A percentile compares a stretch with the other conserved stretches of the same genome.
Conservation (phyloP, 2,888 invertebrate species). For the Dryadula phaetusa region DNA sequence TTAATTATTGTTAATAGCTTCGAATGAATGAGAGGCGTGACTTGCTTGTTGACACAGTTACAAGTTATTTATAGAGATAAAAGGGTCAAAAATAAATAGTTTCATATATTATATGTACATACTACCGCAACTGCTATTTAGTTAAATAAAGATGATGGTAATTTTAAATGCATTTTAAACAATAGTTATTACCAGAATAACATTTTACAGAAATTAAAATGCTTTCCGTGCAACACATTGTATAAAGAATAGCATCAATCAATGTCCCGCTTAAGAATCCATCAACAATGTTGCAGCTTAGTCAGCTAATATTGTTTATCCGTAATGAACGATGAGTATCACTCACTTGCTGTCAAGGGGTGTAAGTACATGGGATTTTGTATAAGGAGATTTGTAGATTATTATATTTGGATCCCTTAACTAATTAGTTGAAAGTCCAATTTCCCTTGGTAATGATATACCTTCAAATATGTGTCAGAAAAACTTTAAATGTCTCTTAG, state of each 20-base stretch:
- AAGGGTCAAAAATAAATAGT: not conserved
- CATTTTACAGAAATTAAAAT: not conserved
- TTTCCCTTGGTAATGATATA: no score
- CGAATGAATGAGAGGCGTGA: constrained; percentile 81
- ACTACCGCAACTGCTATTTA: no score
- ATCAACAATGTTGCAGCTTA: constrained; percentile 28
- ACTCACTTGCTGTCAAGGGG: constrained; percentile 20
- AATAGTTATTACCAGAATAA: not conserved
- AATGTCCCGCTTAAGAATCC: constrained; percentile 27
- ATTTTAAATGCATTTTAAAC: no score
- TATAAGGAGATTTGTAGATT: not conserved
- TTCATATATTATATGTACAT: no score
- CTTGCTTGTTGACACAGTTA: constrained; percentile 88
- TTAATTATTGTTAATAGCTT: constrained; percentile 37
- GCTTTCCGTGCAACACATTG: not conserved
- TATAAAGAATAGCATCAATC: constrained; percentile 24
- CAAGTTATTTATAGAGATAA: not conserved
- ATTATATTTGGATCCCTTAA: not conserved
- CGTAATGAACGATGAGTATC: constrained; percentile 26
- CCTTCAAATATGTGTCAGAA: no score
- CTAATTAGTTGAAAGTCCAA: not conserved
- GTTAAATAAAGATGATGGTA: no score
- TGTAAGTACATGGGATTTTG: constrained; percentile 7
- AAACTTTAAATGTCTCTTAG: no score
- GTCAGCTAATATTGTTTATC: constrained; percentile 29